phyloP scores from a whole-genome alignment of 2,797 vertebrate genomes.

The Hapalemur alaotrensis region DNA sequence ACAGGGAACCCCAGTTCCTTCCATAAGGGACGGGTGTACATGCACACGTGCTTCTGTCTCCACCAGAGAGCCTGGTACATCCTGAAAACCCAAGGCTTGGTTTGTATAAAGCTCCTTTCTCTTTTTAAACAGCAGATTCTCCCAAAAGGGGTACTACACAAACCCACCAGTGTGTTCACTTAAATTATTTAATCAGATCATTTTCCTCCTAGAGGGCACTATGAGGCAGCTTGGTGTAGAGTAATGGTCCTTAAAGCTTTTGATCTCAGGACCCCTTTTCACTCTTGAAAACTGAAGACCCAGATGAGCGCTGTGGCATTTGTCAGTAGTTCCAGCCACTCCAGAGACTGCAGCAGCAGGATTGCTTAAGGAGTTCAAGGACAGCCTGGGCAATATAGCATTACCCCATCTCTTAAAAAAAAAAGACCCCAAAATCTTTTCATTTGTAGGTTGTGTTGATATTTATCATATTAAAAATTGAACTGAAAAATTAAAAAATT shows the following conservation, averaged over 20 bases:
- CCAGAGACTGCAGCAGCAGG: neutral
- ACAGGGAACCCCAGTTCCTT: neutral
- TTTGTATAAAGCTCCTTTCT: neutral
- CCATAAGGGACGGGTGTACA: rapidly evolving
- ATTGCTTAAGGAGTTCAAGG: neutral
- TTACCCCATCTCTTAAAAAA: neutral
- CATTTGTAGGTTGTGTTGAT: neutral
- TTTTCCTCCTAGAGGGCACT: neutral
- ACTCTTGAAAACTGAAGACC: neutral
- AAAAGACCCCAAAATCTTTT: neutral
- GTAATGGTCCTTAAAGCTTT: neutral
- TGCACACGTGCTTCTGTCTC: rapidly evolving
- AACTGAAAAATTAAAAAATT: neutral
- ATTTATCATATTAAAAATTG: neutral
- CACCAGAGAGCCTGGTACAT: rapidly evolving
- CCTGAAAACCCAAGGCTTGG: neutral
- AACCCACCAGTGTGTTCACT: neutral
- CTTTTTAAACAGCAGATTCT: neutral
- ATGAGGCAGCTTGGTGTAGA: neutral
- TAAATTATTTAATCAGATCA: too few relatives aligned
- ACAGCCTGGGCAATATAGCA: neutral
- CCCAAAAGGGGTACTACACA: neutral
- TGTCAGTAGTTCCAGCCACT: neutral
- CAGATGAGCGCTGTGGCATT: neutral
- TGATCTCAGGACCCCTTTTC: neutral